These are phyloP conservation scores for Anarrhichthys ocellatus DNA, from an alignment of 2,113 vertebrate species.

Conservation along the genomic window DNA sequence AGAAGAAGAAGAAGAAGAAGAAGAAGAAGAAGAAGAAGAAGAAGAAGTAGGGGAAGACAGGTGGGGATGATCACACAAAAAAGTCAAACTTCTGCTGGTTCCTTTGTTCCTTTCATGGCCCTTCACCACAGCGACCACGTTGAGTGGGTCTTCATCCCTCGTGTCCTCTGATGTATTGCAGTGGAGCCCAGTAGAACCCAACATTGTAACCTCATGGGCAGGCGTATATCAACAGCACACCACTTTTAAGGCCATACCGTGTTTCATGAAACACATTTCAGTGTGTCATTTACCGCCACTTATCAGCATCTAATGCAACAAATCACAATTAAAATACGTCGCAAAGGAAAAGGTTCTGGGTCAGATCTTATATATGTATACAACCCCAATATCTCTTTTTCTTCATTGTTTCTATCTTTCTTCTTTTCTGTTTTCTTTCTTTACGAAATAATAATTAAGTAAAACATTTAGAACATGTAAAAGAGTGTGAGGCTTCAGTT, in stretches of 20 bases:
- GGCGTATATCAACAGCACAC: too few relatives aligned
- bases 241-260: background rate
- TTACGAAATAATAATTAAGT: background rate
- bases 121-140: background rate
- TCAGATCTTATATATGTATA: slow-evolving; percentile 55
- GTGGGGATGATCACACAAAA: slow-evolving; percentile 7
- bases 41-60: background rate
- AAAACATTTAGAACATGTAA: background rate
- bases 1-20: too few relatives aligned
- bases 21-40: too few relatives aligned
- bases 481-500: slow-evolving; percentile 11
- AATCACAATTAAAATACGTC: slow-evolving; percentile 62
- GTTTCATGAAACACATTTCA: background rate
- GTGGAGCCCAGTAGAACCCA: background rate
- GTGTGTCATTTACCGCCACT: background rate
- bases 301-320: slow-evolving; percentile 62
- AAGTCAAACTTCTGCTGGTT: slow-evolving; percentile 15
- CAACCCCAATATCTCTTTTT: background rate
- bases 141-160: slow-evolving; percentile 2
- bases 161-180: background rate
- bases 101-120: slow-evolving; percentile 45
- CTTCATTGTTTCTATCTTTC: background rate
- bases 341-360: slow-evolving; percentile 21
- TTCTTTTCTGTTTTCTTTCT: background rate
- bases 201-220: background rate